Evolutionary conservation across 2,888 invertebrate genomes (phyloP).

Genomic region (Mythimna ferrago): DNA sequence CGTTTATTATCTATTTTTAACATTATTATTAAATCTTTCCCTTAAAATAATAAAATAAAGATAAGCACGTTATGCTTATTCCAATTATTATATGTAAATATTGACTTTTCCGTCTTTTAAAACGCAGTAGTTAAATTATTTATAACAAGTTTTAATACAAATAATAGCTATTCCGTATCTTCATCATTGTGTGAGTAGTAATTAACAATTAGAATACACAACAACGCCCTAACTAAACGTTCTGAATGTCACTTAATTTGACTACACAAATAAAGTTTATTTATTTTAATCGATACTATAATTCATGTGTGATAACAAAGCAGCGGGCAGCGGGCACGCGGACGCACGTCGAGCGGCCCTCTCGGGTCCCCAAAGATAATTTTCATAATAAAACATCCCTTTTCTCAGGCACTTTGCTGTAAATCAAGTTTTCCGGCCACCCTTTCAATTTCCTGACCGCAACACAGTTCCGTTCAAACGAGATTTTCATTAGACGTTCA

Average conservation of each 20-base stretch:
- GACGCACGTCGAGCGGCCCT: conserved; percentile 62
- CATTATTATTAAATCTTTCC: background rate
- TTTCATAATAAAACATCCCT: conserved; percentile 88
- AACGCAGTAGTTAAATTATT: background rate
- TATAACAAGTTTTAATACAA: background rate
- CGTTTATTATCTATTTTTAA: background rate
- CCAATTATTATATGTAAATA: too few species aligned
- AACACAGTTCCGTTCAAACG: conserved; percentile 81
- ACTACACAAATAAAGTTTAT: conserved; percentile 57
- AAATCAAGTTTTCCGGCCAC: conserved; percentile 86
- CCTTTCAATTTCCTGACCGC: conserved; percentile 88
- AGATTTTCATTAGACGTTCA: conserved; percentile 82
- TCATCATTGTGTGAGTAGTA: background rate
- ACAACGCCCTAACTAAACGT: conserved; percentile 1
- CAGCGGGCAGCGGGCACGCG: conserved; percentile 63
- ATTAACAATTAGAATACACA: conserved; percentile 15
- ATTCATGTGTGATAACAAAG: conserved; percentile 71
- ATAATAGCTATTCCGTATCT: background rate
- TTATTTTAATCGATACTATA: conserved; percentile 71
- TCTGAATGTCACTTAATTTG: conserved; percentile 31
- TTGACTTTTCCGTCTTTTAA: too few species aligned
- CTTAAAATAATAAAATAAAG: background rate
- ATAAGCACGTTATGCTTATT: too few species aligned
- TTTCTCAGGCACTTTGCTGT: conserved; percentile 84
- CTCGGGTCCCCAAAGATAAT: conserved; percentile 80